Evolutionary conservation across 2,888 invertebrate species (phyloP).

Genomic region (Augochlorella aurata): DNA sequence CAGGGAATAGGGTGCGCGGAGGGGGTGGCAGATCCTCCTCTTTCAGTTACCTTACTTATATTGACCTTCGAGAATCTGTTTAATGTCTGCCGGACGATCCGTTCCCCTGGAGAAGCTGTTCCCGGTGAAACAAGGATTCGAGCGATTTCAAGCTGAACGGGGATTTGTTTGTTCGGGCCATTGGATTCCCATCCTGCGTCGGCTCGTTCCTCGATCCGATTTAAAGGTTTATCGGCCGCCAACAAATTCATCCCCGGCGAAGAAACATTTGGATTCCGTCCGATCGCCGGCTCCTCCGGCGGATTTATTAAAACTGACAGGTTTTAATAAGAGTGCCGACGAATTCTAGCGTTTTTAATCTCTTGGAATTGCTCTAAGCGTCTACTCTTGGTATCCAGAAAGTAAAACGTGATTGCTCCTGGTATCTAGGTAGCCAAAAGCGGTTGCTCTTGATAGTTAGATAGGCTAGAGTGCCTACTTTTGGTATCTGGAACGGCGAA

Average conservation of each 20-base stretch:
- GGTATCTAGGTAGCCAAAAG: too few relatives aligned
- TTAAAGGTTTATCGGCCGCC: background rate
- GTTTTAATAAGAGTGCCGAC: background rate
- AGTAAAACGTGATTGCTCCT: too few relatives aligned
- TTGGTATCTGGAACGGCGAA: too few relatives aligned
- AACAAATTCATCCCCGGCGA: conserved; percentile 7
- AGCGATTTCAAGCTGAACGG: conserved; percentile 17
- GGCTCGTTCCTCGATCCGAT: background rate
- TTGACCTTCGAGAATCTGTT: conserved; percentile 63
- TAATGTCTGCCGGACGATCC: conserved; percentile 45
- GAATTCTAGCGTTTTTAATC: too few relatives aligned
- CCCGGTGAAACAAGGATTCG: conserved; percentile 35
- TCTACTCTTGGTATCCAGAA: too few relatives aligned
- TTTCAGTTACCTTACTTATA: conserved; percentile 48
- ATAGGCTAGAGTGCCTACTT: too few relatives aligned
- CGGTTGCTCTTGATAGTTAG: too few relatives aligned
- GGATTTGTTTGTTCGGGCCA: conserved; percentile 34
- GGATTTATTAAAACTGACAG: conserved; percentile 19
- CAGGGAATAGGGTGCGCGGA: too few relatives aligned
- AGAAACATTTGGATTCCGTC: background rate
- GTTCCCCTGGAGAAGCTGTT: conserved; percentile 12
- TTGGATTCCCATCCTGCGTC: conserved; percentile 15
- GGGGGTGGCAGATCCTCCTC: background rate
- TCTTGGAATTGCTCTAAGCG: too few relatives aligned
- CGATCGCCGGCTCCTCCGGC: conserved; percentile 8